These are phyloP conservation scores for Hydrolagus colliei DNA, from an alignment of 2,797 vertebrate species.

Conservation along the genomic window DNA sequence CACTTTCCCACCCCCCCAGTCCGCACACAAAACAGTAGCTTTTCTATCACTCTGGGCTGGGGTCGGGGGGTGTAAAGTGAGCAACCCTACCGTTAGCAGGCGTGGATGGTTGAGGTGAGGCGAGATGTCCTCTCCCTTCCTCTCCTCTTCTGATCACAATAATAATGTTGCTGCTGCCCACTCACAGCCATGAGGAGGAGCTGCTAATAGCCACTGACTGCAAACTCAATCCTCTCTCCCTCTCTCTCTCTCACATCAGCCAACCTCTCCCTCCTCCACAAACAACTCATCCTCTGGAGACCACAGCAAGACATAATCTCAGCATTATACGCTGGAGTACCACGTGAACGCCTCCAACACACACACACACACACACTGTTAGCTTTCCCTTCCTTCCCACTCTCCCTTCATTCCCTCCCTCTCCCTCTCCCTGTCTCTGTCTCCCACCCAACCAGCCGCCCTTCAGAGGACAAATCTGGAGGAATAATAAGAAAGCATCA, in stretches of 20 bases:
- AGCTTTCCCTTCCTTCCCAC: too few relatives aligned
- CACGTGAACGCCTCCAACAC: neutral
- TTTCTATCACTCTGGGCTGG: too few relatives aligned
- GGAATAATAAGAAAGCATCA: neutral
- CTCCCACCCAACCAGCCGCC: too few relatives aligned
- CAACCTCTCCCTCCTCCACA: neutral
- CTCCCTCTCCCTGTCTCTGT: too few relatives aligned
- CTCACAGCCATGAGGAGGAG: slow-evolving; percentile 16
- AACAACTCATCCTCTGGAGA: neutral
- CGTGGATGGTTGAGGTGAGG: neutral
- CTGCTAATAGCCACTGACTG: neutral
- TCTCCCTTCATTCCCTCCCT: neutral
- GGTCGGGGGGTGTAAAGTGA: too few relatives aligned
- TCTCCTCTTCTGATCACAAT: neutral
- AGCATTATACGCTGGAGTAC: neutral
- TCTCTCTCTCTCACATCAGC: neutral
- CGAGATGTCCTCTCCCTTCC: neutral
- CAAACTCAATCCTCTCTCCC: neutral
- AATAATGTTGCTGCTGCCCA: neutral
- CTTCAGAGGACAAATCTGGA: neutral
- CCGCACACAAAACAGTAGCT: too few relatives aligned
- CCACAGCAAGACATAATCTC: neutral
- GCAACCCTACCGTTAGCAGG: neutral
- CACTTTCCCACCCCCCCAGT: too few relatives aligned
- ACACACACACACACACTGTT: neutral